Base-by-base conservation (phyloP, 2,113 vertebrate species). In the Balaeniceps rex region DNA sequence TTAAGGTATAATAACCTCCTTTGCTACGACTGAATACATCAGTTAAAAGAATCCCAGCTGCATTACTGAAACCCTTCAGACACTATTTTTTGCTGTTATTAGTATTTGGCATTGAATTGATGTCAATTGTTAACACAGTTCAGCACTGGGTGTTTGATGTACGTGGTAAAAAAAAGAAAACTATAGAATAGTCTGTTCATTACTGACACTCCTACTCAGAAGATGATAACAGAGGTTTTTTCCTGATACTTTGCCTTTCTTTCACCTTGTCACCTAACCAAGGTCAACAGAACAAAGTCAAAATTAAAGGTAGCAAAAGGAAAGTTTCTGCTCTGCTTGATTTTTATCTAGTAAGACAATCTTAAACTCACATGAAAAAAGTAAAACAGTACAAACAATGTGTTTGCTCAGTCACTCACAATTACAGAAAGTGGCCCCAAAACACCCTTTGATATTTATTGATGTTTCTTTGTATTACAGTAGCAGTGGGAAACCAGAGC, bases 261-360 rank as follows among this genome's bases (percentile, higher is more conserved):
- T 96, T 92, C 72, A 94, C 86, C 88, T 93, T 95, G 88, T 83
- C 68, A 90, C 42, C 58, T 28, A 77, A 95, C 23, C 23, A 83
- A 93, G 71, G 70, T 70, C 83, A 94, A 90, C 23, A 13, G 71
- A 83, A 78, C 75, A 88, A 92, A 93, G 79, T 64, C 21, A 92
- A 88, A 96, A 92, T 77, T 64, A 81, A 92, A 83, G 6, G 18
- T 18, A 81, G 54, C 12, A 63, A 90, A 86, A 65, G 31, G 24
- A 86, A 92, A 77, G 54, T 74, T 81, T 95, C 72, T 33, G 22
- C 78, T 93, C 75, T 83, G 42, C 26, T 91, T 95, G 61, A 71
- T 82, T 96, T 97, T 94, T 96, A 87, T 94, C 87, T 91, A 71
- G 44, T 60, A 68, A 81, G 89, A 65, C 34, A 57, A 72, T 87